These are phyloP conservation scores for Amiota mariae DNA, from an alignment of 2,888 invertebrate species.

Conservation along the genomic window DNA sequence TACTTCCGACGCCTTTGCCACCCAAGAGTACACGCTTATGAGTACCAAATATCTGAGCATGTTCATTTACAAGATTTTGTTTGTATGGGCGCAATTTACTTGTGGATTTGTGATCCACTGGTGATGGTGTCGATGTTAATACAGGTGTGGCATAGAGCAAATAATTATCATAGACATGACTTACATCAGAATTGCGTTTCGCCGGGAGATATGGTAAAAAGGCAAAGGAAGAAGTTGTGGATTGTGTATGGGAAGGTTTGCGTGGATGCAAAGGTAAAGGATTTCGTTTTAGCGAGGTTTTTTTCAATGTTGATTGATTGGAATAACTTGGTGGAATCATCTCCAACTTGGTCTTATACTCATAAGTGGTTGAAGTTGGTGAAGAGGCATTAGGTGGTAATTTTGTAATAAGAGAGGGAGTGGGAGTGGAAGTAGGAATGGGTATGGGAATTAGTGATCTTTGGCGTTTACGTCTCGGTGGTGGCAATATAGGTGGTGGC, in stretches of 20 bases:
- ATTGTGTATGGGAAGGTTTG: conserved; percentile 65
- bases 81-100: conserved; percentile 60
- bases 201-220: conserved; percentile 69
- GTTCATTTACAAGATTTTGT: conserved; percentile 65
- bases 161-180: conserved; percentile 71
- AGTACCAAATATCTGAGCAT: conserved; percentile 61
- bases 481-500: conserved; percentile 62
- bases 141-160: conserved; percentile 65
- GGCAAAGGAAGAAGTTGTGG: conserved; percentile 70
- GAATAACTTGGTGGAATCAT: conserved; percentile 67
- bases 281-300: conserved; percentile 49
- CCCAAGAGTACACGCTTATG: background rate
- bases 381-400: background rate
- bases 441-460: conserved; percentile 67
- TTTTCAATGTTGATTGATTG: conserved; percentile 68
- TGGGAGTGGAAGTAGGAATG: conserved; percentile 39
- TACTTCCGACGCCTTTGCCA: conserved; percentile 19
- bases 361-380: conserved; percentile 53
- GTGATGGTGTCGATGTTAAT: conserved; percentile 30
- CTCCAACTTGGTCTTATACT: conserved; percentile 59
- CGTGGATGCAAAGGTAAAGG: conserved; percentile 45
- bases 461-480: conserved; percentile 70
- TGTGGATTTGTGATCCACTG: conserved; percentile 7
- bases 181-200: conserved; percentile 70
- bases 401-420: conserved; percentile 27